Conservation (phyloP, 2,888 invertebrate genomes). For the Timema cristinae region DNA sequence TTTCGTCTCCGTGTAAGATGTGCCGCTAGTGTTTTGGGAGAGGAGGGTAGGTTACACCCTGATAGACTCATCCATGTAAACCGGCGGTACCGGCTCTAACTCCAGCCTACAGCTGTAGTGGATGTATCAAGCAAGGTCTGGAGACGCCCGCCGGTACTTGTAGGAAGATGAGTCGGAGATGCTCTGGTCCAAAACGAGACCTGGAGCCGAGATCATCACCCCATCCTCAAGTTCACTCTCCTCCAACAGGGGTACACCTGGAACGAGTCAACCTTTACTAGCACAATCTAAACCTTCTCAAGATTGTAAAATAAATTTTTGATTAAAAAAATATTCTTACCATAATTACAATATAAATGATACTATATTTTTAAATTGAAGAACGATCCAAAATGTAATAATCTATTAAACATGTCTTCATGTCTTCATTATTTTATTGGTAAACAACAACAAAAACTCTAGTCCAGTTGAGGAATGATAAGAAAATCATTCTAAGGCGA, state of each 20-base stretch:
- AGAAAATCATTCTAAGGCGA: too few relatives aligned
- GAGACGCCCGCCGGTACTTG: slow-evolving; percentile 42
- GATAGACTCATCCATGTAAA: slow-evolving; percentile 9
- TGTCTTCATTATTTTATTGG: too few relatives aligned
- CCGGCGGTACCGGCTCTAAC: slow-evolving; percentile 10
- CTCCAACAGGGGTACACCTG: slow-evolving; percentile 46
- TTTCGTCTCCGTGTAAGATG: too few relatives aligned
- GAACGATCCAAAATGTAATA: too few relatives aligned
- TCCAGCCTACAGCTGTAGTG: slow-evolving; percentile 17
- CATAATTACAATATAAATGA: not conserved
- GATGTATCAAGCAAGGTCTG: slow-evolving; percentile 38
- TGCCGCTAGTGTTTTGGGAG: too few relatives aligned
- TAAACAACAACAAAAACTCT: too few relatives aligned
- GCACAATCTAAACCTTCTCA: not conserved
- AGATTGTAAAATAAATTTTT: too few relatives aligned
- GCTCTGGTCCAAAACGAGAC: slow-evolving; percentile 22
- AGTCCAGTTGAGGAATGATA: too few relatives aligned
- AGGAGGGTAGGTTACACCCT: not conserved
- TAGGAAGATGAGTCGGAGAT: slow-evolving; percentile 43
- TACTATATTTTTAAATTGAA: too few relatives aligned
- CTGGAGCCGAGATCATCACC: slow-evolving; percentile 20
- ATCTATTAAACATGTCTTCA: too few relatives aligned
- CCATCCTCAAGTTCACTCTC: slow-evolving; percentile 46
- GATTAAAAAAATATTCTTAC: too few relatives aligned
- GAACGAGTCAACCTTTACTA: not conserved